Percentiles rank a stretch among this genome's conserved stretches.
Conservation (phyloP, 2,113 vertebrate genomes). For the Cacatua alba region DNA sequence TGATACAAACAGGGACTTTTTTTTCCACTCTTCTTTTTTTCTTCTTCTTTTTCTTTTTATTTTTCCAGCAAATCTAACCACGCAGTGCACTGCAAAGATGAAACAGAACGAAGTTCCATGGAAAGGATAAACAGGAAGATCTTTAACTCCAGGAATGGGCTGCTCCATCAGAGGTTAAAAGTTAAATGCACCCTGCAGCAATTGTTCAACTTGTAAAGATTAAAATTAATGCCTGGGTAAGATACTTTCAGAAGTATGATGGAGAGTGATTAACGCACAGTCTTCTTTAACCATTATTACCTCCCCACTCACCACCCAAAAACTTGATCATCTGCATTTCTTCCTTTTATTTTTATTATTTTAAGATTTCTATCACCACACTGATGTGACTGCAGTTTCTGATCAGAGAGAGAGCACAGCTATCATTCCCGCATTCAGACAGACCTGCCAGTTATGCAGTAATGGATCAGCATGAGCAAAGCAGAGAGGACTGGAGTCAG, state of each 20-base stretch:
- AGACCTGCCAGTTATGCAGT: background rate
- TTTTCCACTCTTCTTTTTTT: background rate
- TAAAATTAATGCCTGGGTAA: slow-evolving; percentile 70
- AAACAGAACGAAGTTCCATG: slow-evolving; percentile 17
- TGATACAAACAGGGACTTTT: background rate
- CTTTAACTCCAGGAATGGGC: slow-evolving; percentile 28
- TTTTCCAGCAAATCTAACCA: background rate
- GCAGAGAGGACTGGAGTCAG: background rate
- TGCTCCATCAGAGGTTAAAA: slow-evolving; percentile 34
- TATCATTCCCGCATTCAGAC: background rate
- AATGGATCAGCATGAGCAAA: background rate
- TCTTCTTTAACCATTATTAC: background rate
- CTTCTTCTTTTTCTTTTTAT: background rate
- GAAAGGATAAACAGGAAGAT: slow-evolving; percentile 52
- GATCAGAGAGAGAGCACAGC: slow-evolving; percentile 10
- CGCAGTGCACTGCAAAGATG: background rate
- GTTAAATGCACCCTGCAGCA: slow-evolving; percentile 55
- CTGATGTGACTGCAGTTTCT: slow-evolving; percentile 9
- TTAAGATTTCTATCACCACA: slow-evolving; percentile 35
- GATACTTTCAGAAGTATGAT: slow-evolving; percentile 57
- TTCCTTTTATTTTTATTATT: slow-evolving; percentile 43
- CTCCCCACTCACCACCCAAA: background rate
- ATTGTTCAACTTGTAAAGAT: slow-evolving; percentile 57
- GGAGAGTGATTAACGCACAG: slow-evolving; percentile 62
- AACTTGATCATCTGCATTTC: slow-evolving; percentile 12